Evolutionary conservation across 2,113 vertebrate genomes (phyloP), one percentile per base, ranked within the genome.

Genomic region (Trochalopteron elliotii): DNA sequence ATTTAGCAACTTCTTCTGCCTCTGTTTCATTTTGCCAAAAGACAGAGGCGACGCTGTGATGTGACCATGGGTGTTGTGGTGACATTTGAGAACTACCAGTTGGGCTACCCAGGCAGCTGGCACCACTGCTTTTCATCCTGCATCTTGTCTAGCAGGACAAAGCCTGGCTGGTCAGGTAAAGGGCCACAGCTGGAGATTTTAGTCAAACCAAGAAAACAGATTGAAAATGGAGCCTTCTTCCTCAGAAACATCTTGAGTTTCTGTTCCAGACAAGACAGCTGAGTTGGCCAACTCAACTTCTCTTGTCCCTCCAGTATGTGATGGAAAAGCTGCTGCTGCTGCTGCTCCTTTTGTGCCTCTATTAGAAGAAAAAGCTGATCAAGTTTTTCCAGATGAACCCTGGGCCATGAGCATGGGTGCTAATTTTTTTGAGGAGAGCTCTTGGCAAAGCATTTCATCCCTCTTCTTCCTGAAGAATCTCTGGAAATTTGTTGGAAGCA

Each of bases 381-480:
- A 85, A 68, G 35, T 63, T 79, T 47, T 93, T 60, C 63, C 39
- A 21, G 50, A 69, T 33, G 82, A 87, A 22, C 52, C 40, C 37
- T 71, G 35, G 19, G 12, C 42, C 12, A 87, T 47, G 47, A 83
- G 44, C 3, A 15, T 21, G 5, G 40, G 47, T 17, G 23, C 74
- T 50, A 24, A 57, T n/a, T 52, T 83, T 89, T 88, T n/a, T 50
- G 13, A 84, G 14, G 35, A 96, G 11, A 56, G 35, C 5, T 47
- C 56, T 9, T 10, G 27, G 33, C 7, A 90, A 91, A 42, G 40
- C n/a, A 90, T 97, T 81, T 92, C 50, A 44, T 88, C 45, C 20
- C 49, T 61, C 17, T 91, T 90, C 33, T 96, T 96, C 59, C 93
- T 59, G 3, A 87, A 89, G 19, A 96, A 95, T 40, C 60, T 95